These are phyloP conservation scores for Anolis carolinensis DNA, from an alignment of 2,113 vertebrate species.

Conservation along the genomic window DNA sequence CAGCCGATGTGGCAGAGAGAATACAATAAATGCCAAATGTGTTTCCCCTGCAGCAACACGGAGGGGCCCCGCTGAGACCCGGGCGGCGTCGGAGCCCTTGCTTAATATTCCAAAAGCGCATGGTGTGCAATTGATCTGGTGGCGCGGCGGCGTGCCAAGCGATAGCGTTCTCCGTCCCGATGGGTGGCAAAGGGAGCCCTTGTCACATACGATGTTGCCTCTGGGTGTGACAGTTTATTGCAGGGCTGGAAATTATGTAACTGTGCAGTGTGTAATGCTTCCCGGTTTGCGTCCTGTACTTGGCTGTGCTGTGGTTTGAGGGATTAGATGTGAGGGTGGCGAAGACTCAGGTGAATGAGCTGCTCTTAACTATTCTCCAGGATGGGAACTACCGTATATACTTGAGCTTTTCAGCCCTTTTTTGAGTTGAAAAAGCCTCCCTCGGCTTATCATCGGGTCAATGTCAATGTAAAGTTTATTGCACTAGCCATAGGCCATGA, in stretches of 20 bases:
- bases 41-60: slow-evolving; percentile 9
- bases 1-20: not conserved
- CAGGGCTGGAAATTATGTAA: not conserved
- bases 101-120: slow-evolving; percentile 30
- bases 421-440: no score
- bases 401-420: no score
- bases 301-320: not conserved
- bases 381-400: no score
- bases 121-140: slow-evolving; percentile 5
- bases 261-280: no score
- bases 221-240: not conserved
- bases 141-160: not conserved
- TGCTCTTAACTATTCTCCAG: no score
- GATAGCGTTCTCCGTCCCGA: not conserved
- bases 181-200: not conserved
- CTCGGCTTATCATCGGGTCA: no score
- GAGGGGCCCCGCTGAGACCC: slow-evolving; percentile 21
- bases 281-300: not conserved
- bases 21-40: not conserved
- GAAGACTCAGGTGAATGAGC: not conserved
- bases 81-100: not conserved
- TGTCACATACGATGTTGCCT: not conserved
- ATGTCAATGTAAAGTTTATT: no score
- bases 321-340: not conserved
- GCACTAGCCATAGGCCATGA: no score